A percentile compares a stretch with the other conserved stretches of the same genome.
Conservation (phyloP, 2,888 invertebrate genomes). For the Allolobophora icterica region DNA sequence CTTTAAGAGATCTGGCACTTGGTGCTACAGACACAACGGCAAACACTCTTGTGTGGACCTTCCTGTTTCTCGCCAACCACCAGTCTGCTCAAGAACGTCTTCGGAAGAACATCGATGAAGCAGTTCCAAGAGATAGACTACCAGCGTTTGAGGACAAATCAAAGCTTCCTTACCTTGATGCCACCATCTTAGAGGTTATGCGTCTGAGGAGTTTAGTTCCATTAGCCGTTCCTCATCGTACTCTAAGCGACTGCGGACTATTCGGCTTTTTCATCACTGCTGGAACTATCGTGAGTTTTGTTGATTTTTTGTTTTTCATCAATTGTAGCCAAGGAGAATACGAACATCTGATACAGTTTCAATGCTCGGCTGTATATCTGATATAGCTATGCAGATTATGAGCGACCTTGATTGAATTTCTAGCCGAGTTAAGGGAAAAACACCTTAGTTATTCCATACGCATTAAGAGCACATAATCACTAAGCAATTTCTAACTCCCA, state of each 20-base stretch:
- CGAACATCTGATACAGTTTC: no score
- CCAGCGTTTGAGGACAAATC: slow-evolving; percentile 28
- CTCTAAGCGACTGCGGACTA: not conserved
- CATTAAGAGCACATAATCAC: no score
- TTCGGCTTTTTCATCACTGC: not conserved
- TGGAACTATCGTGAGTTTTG: not conserved
- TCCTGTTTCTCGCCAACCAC: slow-evolving; percentile 31
- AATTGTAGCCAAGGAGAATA: no score
- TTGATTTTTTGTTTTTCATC: not conserved
- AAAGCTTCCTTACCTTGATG: slow-evolving; percentile 25
- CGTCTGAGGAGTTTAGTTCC: slow-evolving; percentile 3
- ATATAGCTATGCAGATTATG: no score
- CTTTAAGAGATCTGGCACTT: slow-evolving; percentile 30
- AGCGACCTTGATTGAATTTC: no score
- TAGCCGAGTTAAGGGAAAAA: no score
- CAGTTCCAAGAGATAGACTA: not conserved
- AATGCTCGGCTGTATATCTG: no score
- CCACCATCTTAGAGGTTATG: slow-evolving; percentile 35
- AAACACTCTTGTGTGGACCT: slow-evolving; percentile 29
- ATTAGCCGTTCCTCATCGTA: slow-evolving; percentile 29
- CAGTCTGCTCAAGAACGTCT: slow-evolving; percentile 21
- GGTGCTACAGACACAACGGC: slow-evolving; percentile 33
- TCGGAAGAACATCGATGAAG: slow-evolving; percentile 25
- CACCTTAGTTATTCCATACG: no score
- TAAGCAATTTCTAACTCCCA: not conserved